Conservation (phyloP, 2,797 vertebrate genomes). For the Steatocranus sp. region DNA sequence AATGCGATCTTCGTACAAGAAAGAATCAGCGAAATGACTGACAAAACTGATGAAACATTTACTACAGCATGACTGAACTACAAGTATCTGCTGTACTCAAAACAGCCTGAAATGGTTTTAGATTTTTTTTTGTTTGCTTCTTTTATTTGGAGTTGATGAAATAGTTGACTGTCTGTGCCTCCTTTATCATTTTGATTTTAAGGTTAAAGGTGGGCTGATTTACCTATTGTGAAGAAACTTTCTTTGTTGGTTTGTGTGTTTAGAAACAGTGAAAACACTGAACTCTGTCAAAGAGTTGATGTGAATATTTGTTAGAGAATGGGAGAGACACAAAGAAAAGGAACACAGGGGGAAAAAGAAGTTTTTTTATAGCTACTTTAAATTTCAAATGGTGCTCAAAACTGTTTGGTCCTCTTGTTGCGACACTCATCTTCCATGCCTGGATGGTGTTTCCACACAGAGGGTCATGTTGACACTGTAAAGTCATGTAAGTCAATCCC, state of each 20-base stretch:
- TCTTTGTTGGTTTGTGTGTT: neutral
- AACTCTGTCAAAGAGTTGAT: neutral
- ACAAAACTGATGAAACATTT: neutral
- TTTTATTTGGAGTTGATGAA: neutral
- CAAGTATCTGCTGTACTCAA: neutral
- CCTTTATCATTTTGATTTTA: neutral
- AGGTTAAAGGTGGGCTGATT: neutral
- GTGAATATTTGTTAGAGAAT: neutral
- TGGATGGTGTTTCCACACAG: neutral
- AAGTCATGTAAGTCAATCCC: conserved; percentile 32
- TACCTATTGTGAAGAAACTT: neutral
- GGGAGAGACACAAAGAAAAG: neutral
- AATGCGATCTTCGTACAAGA: neutral
- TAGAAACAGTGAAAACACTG: neutral
- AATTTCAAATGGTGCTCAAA: neutral
- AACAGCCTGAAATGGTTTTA: neutral
- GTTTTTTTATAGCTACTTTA: neutral
- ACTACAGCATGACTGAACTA: neutral
- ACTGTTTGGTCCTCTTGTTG: neutral
- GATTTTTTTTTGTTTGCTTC: neutral
- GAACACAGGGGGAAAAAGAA: neutral
- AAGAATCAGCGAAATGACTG: neutral
- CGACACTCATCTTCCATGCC: neutral
- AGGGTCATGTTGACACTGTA: conserved; percentile 11
- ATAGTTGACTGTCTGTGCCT: neutral